Evolutionary conservation across 2,113 vertebrate species (phyloP).

Genomic region (Callionymus lyra): DNA sequence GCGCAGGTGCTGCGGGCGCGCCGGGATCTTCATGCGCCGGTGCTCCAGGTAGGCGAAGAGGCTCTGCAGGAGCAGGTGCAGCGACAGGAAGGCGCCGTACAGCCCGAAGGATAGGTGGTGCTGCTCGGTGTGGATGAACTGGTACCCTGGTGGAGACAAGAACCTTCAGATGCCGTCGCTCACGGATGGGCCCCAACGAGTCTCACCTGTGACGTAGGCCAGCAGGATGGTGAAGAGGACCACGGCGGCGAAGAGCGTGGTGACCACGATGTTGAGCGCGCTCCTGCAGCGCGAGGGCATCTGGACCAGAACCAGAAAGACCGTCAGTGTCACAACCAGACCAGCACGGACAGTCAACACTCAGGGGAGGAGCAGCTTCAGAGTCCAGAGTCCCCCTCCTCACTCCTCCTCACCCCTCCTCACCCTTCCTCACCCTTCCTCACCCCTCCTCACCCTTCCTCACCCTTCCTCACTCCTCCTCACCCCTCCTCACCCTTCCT

Average conservation of each 20-base stretch:
- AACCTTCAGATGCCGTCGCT: not conserved
- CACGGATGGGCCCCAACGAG: too few species aligned
- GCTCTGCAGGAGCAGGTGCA: conserved; percentile 92
- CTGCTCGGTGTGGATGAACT: conserved; percentile 96
- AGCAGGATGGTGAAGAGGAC: conserved; percentile 90
- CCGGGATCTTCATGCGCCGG: conserved; percentile 74
- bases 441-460: too few species aligned
- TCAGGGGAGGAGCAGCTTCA: too few species aligned
- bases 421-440: too few species aligned
- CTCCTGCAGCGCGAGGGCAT: conserved; percentile 87
- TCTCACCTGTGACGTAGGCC: conserved; percentile 81
- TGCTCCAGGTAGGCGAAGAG: conserved; percentile 96
- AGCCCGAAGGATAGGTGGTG: conserved; percentile 97
- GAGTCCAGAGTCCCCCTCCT: too few species aligned
- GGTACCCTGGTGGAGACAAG: conserved; percentile 70
- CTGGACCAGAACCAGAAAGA: conserved; percentile 44
- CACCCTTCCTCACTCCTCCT: too few species aligned
- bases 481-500: too few species aligned
- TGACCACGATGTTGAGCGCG: conserved; percentile 79
- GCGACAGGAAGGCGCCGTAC: conserved; percentile 89
- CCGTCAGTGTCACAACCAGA: too few species aligned
- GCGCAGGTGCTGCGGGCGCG: conserved; percentile 61
- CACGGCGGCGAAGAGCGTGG: conserved; percentile 87
- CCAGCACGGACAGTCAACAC: too few species aligned
- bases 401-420: too few species aligned